Evolutionary conservation across 2,888 invertebrate species (phyloP).

Genomic region (Anodontia alba): DNA sequence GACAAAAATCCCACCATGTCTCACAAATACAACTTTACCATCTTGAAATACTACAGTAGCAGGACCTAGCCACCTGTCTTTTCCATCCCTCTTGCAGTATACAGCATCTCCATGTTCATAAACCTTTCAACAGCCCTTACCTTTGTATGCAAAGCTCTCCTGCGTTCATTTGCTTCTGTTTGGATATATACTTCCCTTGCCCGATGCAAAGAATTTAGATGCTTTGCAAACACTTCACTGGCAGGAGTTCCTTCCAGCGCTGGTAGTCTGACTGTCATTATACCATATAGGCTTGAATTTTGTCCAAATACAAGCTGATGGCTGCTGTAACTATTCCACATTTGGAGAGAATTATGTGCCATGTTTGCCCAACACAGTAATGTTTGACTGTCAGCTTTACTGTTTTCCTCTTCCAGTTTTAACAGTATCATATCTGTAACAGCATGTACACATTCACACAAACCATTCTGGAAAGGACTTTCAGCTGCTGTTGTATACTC

Average conservation of each 20-base stretch:
- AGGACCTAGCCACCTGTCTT: conserved; percentile 24
- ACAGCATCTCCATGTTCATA: conserved; percentile 56
- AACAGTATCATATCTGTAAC: conserved; percentile 35
- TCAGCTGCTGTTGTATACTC: conserved; percentile 2
- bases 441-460: conserved; percentile 14
- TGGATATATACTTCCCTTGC: conserved; percentile 45
- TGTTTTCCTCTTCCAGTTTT: conserved; percentile 33
- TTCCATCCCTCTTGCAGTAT: conserved; percentile 55
- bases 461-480: too few relatives aligned
- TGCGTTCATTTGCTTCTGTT: conserved; percentile 50
- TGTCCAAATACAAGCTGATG: conserved; percentile 40
- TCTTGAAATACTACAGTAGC: conserved; percentile 27
- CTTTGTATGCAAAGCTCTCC: conserved; percentile 48
- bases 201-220: conserved; percentile 49
- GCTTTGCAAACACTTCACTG: conserved; percentile 40
- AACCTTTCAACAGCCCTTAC: conserved; percentile 51
- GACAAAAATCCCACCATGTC: conserved; percentile 21
- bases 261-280: conserved; percentile 30
- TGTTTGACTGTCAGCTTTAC: conserved; percentile 1
- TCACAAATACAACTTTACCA: too few relatives aligned
- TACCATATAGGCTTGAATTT: conserved; percentile 40
- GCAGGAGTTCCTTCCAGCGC: conserved; percentile 43
- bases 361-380: conserved; percentile 48
- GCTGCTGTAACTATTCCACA: conserved; percentile 37
- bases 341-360: conserved; percentile 38